A percentile compares a stretch with the other conserved stretches of the same genome.
Evolutionary conservation across 2,113 vertebrate species (phyloP).

Genomic region (Mionectes macconnelli): DNA sequence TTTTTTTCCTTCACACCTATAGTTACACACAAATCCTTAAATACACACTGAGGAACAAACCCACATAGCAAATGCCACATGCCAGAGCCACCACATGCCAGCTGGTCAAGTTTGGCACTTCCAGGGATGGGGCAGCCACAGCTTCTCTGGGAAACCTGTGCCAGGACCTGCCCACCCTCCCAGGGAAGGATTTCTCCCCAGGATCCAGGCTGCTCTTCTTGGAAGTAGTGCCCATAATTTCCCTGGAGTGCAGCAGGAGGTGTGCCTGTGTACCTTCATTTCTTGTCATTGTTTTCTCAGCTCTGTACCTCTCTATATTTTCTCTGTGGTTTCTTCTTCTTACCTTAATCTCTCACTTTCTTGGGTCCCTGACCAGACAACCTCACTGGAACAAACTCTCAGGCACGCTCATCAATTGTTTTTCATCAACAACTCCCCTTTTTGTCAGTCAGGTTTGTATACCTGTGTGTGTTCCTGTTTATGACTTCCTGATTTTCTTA

Average conservation of each 20-base stretch:
- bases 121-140: not conserved
- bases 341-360: not conserved
- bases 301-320: not conserved
- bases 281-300: not conserved
- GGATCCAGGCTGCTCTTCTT: not conserved
- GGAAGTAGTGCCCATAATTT: not conserved
- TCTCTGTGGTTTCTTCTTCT: not conserved
- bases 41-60: not conserved
- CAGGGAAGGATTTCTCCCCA: too few relatives aligned
- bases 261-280: not conserved
- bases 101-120: not conserved
- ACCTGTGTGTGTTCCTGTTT: not conserved
- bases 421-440: not conserved
- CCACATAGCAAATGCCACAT: rapidly evolving
- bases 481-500: not conserved
- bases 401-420: rapidly evolving
- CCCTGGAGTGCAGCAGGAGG: not conserved
- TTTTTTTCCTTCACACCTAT: not conserved
- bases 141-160: not conserved
- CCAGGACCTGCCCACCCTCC: not conserved
- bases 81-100: not conserved
- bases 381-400: rapidly evolving
- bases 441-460: not conserved
- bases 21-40: not conserved
- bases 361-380: rapidly evolving